A percentile compares a stretch with the other conserved stretches of the same genome.
phyloP scores from a whole-genome alignment of 2,888 invertebrate species.

The Sphaerophoria taeniata region DNA sequence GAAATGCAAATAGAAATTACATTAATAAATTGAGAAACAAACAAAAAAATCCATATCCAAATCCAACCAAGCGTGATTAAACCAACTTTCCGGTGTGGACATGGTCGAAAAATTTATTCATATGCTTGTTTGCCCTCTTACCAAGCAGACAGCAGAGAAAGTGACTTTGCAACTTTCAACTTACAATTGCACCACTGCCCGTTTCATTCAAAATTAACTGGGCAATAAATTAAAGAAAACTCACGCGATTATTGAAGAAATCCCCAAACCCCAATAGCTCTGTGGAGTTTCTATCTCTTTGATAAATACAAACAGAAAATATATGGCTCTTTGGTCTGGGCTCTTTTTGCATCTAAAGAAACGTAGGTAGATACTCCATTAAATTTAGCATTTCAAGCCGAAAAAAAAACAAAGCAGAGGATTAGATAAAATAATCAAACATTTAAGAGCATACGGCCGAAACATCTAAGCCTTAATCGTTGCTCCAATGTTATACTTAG shows the following conservation, averaged over 20 bases:
- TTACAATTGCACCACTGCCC: constrained; percentile 15
- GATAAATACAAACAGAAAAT: not conserved
- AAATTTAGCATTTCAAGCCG: no score
- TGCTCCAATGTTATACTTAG: no score
- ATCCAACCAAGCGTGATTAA: not conserved
- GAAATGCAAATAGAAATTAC: constrained; percentile 6
- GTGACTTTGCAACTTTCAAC: constrained; percentile 69
- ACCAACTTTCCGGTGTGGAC: constrained; percentile 8
- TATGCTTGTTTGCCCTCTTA: constrained; percentile 17
- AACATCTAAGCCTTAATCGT: no score
- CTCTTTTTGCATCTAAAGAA: no score
- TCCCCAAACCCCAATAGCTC: constrained; percentile 1
- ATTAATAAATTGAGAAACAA: not conserved
- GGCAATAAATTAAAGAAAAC: constrained; percentile 31
- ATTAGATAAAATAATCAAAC: no score
- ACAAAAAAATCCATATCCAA: not conserved
- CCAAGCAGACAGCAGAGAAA: constrained; percentile 56
- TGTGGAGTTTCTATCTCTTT: not conserved
- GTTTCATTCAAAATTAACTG: constrained; percentile 23
- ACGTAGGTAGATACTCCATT: no score
- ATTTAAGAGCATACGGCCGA: no score
- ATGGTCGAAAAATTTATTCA: not conserved
- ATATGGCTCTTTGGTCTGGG: no score
- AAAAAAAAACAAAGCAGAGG: no score
- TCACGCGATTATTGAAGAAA: not conserved